phyloP scores from a whole-genome alignment of 92 coral and sea anemone genomes.

The Phenganax marumi region DNA sequence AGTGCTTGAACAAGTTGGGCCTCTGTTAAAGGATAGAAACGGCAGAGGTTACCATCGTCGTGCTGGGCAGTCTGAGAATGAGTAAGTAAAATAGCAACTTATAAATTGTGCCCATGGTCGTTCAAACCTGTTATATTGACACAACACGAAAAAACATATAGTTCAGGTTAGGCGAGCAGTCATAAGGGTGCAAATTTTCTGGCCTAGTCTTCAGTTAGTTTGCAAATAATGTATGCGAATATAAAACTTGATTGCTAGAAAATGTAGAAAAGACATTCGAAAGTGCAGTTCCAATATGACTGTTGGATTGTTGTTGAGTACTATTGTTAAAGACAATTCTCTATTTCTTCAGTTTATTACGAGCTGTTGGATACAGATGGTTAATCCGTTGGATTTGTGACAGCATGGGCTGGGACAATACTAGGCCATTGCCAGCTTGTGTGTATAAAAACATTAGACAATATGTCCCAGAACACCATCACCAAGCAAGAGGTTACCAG shows the following conservation, averaged over 20 bases:
- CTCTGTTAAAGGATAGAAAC: conserved; percentile 47
- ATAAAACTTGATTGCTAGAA: too few relatives aligned
- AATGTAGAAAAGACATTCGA: too few relatives aligned
- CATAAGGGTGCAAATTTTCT: background rate
- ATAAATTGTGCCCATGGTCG: background rate
- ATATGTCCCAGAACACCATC: background rate
- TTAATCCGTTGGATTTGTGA: conserved; percentile 34
- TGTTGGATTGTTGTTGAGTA: too few relatives aligned
- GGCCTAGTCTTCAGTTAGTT: too few relatives aligned
- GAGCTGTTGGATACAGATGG: conserved; percentile 51
- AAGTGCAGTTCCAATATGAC: too few relatives aligned
- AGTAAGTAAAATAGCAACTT: conserved; percentile 42
- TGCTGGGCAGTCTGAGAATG: conserved; percentile 56
- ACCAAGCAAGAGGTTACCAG: conserved; percentile 47
- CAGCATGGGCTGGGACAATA: conserved; percentile 43
- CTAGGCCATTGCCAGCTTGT: conserved; percentile 39
- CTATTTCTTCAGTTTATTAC: conserved; percentile 23
- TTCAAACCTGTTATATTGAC: background rate
- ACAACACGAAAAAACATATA: background rate
- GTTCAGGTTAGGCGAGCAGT: conserved; percentile 7
- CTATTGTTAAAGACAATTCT: background rate
- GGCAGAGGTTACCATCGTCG: conserved; percentile 50
- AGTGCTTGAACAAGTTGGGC: conserved; percentile 54
- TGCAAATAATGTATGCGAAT: too few relatives aligned
- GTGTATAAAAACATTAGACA: conserved; percentile 30